Conservation (phyloP, 2,113 vertebrate species). For the Rattus rattus region DNA sequence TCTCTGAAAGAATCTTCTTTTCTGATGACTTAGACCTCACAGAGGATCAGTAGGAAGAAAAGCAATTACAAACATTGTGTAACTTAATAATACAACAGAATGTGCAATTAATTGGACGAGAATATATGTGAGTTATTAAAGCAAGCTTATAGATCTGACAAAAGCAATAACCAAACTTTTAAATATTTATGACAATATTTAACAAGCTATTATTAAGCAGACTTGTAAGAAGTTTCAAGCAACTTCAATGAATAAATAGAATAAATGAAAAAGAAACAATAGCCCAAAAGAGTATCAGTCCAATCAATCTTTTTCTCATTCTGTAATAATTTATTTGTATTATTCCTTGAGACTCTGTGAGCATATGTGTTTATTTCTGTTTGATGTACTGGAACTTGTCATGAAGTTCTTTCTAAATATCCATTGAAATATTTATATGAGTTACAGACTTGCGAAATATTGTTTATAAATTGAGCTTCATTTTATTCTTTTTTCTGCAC, state of each 20-base stretch:
- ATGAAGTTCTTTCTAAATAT: constrained; percentile 65
- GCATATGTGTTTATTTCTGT: constrained; percentile 74
- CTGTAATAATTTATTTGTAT: constrained; percentile 78
- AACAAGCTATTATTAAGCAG: constrained; percentile 80
- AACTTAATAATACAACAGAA: constrained; percentile 74
- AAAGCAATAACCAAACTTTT: constrained; percentile 82
- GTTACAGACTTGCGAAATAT: constrained; percentile 58
- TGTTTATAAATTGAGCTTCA: constrained; percentile 66
- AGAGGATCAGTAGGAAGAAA: constrained; percentile 73
- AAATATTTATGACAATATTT: constrained; percentile 83
- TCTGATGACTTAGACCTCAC: constrained; percentile 51
- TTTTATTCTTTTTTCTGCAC: neutral
- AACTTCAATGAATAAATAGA: constrained; percentile 74
- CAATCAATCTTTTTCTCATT: constrained; percentile 81
- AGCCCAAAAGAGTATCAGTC: constrained; percentile 54
- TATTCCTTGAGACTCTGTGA: constrained; percentile 61
- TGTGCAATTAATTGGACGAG: constrained; percentile 74
- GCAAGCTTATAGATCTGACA: constrained; percentile 77
- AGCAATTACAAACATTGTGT: constrained; percentile 72
- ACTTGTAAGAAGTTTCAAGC: constrained; percentile 71
- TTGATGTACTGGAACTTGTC: constrained; percentile 78
- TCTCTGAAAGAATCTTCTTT: constrained; percentile 40
- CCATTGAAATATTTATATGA: constrained; percentile 79
- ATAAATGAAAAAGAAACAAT: constrained; percentile 68
- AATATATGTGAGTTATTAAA: constrained; percentile 82